Evolutionary conservation across 2,797 vertebrate genomes (phyloP).

Genomic region (Limosa lapponica): DNA sequence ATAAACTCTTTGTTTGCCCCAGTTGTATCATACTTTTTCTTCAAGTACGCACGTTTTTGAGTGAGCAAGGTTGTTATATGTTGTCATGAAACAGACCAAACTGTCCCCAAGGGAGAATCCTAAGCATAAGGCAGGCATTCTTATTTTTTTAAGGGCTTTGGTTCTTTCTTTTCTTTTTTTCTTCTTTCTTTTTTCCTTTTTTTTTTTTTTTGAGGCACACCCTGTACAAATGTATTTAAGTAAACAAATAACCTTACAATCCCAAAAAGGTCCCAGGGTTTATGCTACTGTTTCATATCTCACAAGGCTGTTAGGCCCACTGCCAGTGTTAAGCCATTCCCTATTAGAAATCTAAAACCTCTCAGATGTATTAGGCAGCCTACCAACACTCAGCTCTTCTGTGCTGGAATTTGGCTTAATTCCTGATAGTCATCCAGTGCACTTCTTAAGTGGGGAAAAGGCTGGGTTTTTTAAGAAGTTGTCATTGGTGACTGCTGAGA

Average conservation of each 20-base stretch:
- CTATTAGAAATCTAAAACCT: slow-evolving; percentile 50
- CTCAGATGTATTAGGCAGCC: slow-evolving; percentile 45
- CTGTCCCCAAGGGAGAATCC: background rate
- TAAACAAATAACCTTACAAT: slow-evolving; percentile 27
- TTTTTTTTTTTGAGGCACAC: background rate
- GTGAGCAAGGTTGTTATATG: background rate
- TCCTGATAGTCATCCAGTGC: background rate
- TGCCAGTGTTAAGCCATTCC: slow-evolving; percentile 61
- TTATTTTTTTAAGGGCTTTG: background rate
- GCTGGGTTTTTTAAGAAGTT: background rate
- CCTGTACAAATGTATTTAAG: background rate
- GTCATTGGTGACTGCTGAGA: background rate
- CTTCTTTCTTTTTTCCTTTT: no score
- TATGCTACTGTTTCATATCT: slow-evolving; percentile 65
- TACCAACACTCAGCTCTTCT: background rate
- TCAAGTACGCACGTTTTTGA: background rate
- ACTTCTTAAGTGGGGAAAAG: background rate
- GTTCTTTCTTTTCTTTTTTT: background rate
- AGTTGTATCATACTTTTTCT: background rate
- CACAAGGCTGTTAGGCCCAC: slow-evolving; percentile 30
- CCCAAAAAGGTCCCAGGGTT: background rate
- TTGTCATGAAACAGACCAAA: background rate
- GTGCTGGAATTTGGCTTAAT: slow-evolving; percentile 45
- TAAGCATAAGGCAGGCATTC: background rate
- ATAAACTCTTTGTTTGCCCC: background rate